Evolutionary conservation across 2,888 invertebrate species (phyloP), one percentile per base, ranked within the genome.

Genomic region (Apamea epomidion): DNA sequence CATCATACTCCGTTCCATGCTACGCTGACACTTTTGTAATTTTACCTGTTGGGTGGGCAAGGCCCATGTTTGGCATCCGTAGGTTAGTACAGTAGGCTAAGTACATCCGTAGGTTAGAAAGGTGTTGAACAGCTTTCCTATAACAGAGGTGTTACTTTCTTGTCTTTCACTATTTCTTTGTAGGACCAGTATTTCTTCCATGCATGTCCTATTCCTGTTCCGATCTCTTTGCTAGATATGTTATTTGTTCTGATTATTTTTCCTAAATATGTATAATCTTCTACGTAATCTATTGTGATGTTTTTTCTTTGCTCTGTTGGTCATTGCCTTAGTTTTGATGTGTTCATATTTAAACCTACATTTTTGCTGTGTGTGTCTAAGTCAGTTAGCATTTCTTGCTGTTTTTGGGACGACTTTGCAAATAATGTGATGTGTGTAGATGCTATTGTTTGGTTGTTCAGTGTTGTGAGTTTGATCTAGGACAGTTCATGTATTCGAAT

Each of bases 321-420:
- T 64, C 8, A 64, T 73, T 73, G n/a, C n/a, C 12, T 58, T 42
- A 72, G 42, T 62, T 64, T 69, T 48, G 12, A 48, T 48, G 45
- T 48, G 2, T 54, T 64, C 42, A 68, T 42, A n/a, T 42, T 68
- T 42, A 68, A 68, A 42, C 16, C n/a, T 37, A 37, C 21, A 14
- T 25, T 21, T 65, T 37, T 18, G 2, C 14, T 37, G 32, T 32
- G 32, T 21, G 25, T 42, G 67, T 67, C 68, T 67, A 18, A 42
- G 8, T 42, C 18, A n/a, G 68, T 68, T 42, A 42, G n/a, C 16
- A 42, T 16, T n/a, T n/a, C 60, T 29, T 60, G 29, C 29, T 29
- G 16, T 62, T 62, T n/a, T n/a, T 37, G n/a, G 29, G 21, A 48
- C 2, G 12, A 21, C 18, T 29, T 48, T 32, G 29, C 29, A 51